phyloP scores from a whole-genome alignment of 2,888 invertebrate species.

The Hirtodrosophila histrioides region DNA sequence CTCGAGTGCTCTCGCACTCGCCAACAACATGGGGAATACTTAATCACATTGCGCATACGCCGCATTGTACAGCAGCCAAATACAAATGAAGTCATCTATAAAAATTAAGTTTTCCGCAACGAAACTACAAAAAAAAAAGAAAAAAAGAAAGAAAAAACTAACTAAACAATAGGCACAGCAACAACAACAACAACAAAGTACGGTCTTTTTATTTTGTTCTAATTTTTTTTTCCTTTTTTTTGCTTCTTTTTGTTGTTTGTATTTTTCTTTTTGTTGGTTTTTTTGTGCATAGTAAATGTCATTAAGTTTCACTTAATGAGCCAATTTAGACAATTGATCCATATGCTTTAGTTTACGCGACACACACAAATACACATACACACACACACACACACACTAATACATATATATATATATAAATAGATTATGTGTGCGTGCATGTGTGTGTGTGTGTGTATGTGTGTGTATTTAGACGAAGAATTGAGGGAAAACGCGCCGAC shows the following conservation, averaged over 20 bases:
- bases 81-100: slow-evolving; percentile 61
- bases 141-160: slow-evolving; percentile 24
- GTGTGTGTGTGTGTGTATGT: slow-evolving; percentile 15
- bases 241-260: slow-evolving; percentile 36
- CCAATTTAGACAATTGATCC: slow-evolving; percentile 79
- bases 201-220: slow-evolving; percentile 43
- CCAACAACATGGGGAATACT: slow-evolving; percentile 15
- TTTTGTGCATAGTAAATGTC: slow-evolving; percentile 75
- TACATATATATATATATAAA: too few species aligned
- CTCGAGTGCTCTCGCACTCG: slow-evolving; percentile 25
- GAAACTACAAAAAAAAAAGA: slow-evolving; percentile 19
- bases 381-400: slow-evolving; percentile 37
- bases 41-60: slow-evolving; percentile 55
- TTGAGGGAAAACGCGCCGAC: slow-evolving; percentile 48
- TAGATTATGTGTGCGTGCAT: slow-evolving; percentile 1
- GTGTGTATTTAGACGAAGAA: slow-evolving; percentile 26
- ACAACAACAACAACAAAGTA: slow-evolving; percentile 30
- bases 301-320: slow-evolving; percentile 79
- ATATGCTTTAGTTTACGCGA: slow-evolving; percentile 77
- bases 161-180: slow-evolving; percentile 26
- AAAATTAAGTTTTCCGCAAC: slow-evolving; percentile 59
- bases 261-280: slow-evolving; percentile 27
- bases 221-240: slow-evolving; percentile 24
- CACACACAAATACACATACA: slow-evolving; percentile 47
- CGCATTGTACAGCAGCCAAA: slow-evolving; percentile 34